Evolutionary conservation across 2,888 invertebrate genomes (phyloP).

Genomic region (Caradrina clavipalpis): DNA sequence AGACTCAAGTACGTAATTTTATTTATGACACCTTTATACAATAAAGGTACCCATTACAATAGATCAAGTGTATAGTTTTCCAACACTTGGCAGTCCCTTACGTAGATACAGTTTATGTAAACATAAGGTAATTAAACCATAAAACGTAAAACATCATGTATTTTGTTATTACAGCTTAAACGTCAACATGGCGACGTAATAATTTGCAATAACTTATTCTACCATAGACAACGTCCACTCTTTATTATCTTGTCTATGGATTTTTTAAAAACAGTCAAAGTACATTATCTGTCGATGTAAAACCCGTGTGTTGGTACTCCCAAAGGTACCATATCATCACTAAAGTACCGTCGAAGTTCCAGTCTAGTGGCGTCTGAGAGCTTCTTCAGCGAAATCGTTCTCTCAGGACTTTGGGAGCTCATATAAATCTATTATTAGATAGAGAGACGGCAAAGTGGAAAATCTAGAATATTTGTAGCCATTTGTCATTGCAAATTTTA

Average conservation of each 20-base stretch:
- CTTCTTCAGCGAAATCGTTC: conserved; percentile 51
- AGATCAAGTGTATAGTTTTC: not conserved
- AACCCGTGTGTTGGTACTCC: conserved; percentile 47
- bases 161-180: not conserved
- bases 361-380: conserved; percentile 48
- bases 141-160: not conserved
- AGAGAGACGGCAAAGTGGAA: conserved; percentile 2
- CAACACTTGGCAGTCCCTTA: not conserved
- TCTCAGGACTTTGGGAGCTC: conserved; percentile 39
- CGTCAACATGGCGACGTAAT: not conserved
- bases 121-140: not conserved
- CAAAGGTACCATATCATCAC: conserved; percentile 37
- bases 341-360: conserved; percentile 35
- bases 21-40: conserved; percentile 4
- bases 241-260: conserved; percentile 22
- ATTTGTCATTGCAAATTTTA: not conserved
- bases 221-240: conserved; percentile 2
- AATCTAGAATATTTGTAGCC: conserved; percentile 1
- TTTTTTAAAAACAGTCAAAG: conserved; percentile 30
- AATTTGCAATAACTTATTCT: conserved; percentile 14
- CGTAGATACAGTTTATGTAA: not conserved
- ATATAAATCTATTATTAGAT: conserved; percentile 23
- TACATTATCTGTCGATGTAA: conserved; percentile 45
- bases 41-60: conserved; percentile 7
- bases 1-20: not conserved